Base-by-base conservation (phyloP, 2,113 vertebrate species). In the Leptocoma aspasia region DNA sequence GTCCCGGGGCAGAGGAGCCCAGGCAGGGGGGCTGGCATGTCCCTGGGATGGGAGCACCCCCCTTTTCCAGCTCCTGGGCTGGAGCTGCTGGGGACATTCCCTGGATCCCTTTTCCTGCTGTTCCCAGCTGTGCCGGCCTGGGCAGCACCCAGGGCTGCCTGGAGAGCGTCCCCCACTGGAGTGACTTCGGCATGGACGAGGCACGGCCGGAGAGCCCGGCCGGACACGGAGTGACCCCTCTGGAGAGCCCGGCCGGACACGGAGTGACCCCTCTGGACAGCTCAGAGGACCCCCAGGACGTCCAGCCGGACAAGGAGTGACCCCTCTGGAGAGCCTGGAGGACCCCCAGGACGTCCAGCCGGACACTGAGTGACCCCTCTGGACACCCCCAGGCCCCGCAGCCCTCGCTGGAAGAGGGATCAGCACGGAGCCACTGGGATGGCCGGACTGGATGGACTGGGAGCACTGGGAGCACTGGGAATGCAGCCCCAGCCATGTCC, bases 251-350 rank as follows among this genome's bases (percentile, higher is more conserved):
- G 5, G 15, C 64, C 2, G 11, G 65, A 20, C 50, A 26, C 1
- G 0, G 11, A 53, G 21, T 31, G 69, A 71, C 50, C 69, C 30
- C 50, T 44, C 39, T 12, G 70, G 37, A 42, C 2, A 31, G 20
- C 27, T n/a, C n/a, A n/a, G n/a, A n/a, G n/a, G n/a, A n/a, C n/a
- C n/a, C n/a, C n/a, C n/a, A n/a, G n/a, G n/a, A n/a, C n/a, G n/a
- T n/a, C 60, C 26, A 3, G 5, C 66, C 2, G n/a, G 66, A 30
- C 27, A 22, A 1, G 0, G 14, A 39, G 14, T 39, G 66, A 70
- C 47, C 66, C 26, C 47, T 30, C 13, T 20, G n/a, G n/a, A 49
- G 4, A 49, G 2, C 26, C 44, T n/a, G n/a, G n/a, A n/a, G n/a
- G n/a, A n/a, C n/a, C n/a, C n/a, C n/a, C n/a, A n/a, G n/a, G n/a